Base-by-base conservation (phyloP, 2,113 vertebrate genomes). In the Mesitornis unicolor region DNA sequence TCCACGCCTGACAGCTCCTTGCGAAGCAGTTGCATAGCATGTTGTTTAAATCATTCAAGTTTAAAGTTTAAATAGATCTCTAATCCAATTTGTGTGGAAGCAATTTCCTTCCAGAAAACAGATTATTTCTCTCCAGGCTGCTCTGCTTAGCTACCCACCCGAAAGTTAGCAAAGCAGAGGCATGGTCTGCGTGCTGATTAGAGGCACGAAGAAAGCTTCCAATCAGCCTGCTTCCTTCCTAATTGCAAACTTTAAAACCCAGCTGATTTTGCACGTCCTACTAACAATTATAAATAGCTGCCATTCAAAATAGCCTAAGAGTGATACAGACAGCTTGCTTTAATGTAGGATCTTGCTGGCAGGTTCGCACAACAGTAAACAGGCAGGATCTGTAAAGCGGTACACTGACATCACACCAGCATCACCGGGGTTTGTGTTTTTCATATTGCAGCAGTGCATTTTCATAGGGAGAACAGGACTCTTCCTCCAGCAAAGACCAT, bases 231-330 rank as follows among this genome's bases (percentile, higher is more conserved):
- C 91, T 96, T 90, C 97, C 95, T 97, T 94, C 89, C 93, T 96
- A 93, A 96, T 97, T 92, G 94, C 96, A 91, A 95, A 96, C 95
- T 95, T 94, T 50, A 90, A 94, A 96, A 87, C 91, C 86, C 93
- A 94, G 95, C 95, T 96, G 91, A 94, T 96, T 95, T 96, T 95
- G 88, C 95, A 95, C 94, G 53, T 97, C 96, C 97, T 90, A 71
- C 96, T 90, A 87, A 93, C 91, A 92, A 94, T 97, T 97, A 97
- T 96, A 97, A 97, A 97, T 97, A 97, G 96, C 92, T 96, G 90
- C 92, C 94, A 93, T 95, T 97, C 93, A 77, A 73, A 96, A 94
- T 76, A 95, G 91, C 94, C 14, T 22, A 50, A 53, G 94, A 94
- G 95, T 57, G 89, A 82, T 92, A 60, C 74, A n/a, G 71, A 86